Evolutionary conservation across 1,140 invertebrate species (phyloP), one percentile per base, ranked within the genome.

Genomic region (Lucilia cuprina): DNA sequence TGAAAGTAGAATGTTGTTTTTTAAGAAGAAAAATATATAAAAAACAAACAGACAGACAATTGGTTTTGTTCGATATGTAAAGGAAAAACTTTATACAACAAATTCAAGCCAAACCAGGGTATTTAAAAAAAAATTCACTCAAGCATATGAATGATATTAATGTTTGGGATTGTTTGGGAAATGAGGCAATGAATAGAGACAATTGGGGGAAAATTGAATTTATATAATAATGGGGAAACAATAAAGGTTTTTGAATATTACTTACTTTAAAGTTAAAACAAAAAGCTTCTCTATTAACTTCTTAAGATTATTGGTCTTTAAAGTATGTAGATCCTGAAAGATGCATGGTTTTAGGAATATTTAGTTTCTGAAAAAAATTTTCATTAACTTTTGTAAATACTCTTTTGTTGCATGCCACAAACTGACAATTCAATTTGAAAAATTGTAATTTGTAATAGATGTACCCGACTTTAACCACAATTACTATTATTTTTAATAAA

Each of bases 131-230:
- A 60, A 60, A 41, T 41, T 17, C 7, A 60, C 55, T 60, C 55
- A 60, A 60, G 55, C 55, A 60, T 60, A 60, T 60, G 55, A 60
- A 60, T 60, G 55, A n/a, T 60, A 60, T 60, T 60, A 60, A 60
- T 60, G 55, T n/a, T 17, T n/a, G 10, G 17, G 50, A 12, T 10
- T 0, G 9, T 41, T 41, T 41, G 3, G 35, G 35, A 41, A 41
- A 41, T 41, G 35, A 41, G 35, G 41, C 41, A 41, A 41, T 41
- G 17, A 60, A 60, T 10, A 60, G 5, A 60, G 17, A 60, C 10
- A 17, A 60, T 14, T 60, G 5, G 7, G 50, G 50, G 55, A 60
- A 17, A 60, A 60, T 60, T 7, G 14, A 60, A 60, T 17, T 8
- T 41, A 5, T 41, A 7, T 41, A 41, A 41, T 30, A 30, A 30